Percentiles rank a stretch among this genome's conserved stretches.
Conservation (phyloP, 2,888 invertebrate species). For the Drosophila neutralis region DNA sequence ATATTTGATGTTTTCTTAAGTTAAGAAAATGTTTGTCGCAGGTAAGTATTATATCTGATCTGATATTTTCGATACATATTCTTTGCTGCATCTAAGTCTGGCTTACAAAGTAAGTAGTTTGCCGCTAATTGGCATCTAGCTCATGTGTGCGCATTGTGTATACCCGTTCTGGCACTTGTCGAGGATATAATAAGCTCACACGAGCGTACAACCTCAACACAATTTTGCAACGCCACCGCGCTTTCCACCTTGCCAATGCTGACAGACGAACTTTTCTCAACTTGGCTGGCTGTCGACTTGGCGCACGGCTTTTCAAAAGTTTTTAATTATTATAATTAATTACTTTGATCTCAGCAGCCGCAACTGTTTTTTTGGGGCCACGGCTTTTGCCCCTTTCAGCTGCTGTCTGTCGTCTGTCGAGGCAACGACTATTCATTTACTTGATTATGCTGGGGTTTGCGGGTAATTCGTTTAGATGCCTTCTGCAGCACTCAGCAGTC, state of each 20-base stretch:
- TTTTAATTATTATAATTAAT: slow-evolving; percentile 81
- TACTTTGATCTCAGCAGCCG: slow-evolving; percentile 74
- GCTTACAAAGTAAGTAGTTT: background rate
- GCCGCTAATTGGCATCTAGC: accelerated
- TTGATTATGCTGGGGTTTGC: slow-evolving; percentile 75
- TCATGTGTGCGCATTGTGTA: background rate
- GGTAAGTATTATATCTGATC: background rate
- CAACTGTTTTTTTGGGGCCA: slow-evolving; percentile 37
- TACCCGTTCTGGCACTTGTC: slow-evolving; percentile 5
- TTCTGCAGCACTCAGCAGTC: slow-evolving; percentile 12
- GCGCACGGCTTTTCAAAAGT: slow-evolving; percentile 62
- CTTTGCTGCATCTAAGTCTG: background rate
- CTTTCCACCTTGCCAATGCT: slow-evolving; percentile 21
- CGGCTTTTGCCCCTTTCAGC: slow-evolving; percentile 21
- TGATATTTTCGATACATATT: too few species aligned
- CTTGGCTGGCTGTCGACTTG: slow-evolving; percentile 48
- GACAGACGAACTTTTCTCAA: slow-evolving; percentile 53
- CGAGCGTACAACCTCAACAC: slow-evolving; percentile 20
- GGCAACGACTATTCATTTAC: slow-evolving; percentile 70
- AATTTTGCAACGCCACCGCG: background rate
- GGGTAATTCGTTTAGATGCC: slow-evolving; percentile 64
- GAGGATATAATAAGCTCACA: slow-evolving; percentile 32
- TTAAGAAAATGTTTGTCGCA: background rate
- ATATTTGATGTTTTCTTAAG: background rate
- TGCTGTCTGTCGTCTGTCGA: slow-evolving; percentile 26